Conservation (phyloP, 2,888 invertebrate species). For the Ferrisia virgata region DNA sequence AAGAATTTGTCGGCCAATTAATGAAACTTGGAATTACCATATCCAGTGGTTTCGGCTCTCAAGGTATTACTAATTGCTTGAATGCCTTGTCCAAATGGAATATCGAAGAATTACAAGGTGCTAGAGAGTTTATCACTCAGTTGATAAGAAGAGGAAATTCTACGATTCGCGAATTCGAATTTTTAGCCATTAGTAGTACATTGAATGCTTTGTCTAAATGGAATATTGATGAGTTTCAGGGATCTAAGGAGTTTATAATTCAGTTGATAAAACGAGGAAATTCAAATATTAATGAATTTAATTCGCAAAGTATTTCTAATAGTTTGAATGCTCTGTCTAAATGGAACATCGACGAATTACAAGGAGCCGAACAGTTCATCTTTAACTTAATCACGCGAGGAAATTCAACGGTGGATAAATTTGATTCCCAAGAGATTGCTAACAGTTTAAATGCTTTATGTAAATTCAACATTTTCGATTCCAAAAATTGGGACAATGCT, state of each 20-base stretch:
- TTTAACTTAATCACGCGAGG: neutral
- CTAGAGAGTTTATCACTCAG: neutral
- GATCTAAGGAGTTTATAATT: neutral
- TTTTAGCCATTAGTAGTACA: neutral
- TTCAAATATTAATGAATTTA: neutral
- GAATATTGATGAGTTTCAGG: neutral
- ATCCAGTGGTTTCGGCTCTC: neutral
- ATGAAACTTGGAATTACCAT: neutral
- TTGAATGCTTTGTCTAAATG: neutral
- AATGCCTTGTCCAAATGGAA: neutral
- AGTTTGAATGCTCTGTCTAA: neutral
- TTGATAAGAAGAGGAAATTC: neutral
- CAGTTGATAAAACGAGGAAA: neutral
- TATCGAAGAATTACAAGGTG: neutral
- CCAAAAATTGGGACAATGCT: too few relatives aligned
- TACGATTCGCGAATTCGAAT: neutral
- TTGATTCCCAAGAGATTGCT: neutral
- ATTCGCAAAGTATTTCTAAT: neutral
- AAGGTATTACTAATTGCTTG: neutral
- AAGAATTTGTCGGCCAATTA: neutral
- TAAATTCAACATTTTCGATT: neutral
- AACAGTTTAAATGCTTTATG: neutral
- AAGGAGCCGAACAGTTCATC: neutral
- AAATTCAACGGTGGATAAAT: neutral
- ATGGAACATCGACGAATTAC: neutral